Percentiles rank a stretch among this genome's conserved stretches.
Evolutionary conservation across 2,888 invertebrate species (phyloP).

Genomic region (Lottia gigantea): DNA sequence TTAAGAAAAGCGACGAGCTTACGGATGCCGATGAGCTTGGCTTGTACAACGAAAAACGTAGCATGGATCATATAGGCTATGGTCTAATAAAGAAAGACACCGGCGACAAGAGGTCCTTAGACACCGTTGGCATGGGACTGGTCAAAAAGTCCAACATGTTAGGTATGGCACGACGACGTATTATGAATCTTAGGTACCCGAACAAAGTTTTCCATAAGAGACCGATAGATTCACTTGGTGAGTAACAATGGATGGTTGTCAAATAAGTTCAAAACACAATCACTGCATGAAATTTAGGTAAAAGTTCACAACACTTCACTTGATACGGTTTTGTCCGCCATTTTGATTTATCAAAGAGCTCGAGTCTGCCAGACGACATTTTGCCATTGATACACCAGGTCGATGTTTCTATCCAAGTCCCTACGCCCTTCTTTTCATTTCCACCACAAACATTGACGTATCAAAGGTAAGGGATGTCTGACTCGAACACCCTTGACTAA

Average conservation of each 20-base stretch:
- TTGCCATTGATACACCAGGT: too few relatives aligned
- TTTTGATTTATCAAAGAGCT: too few relatives aligned
- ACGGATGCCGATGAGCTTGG: neutral
- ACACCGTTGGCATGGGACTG: constrained; percentile 12
- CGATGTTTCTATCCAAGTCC: too few relatives aligned
- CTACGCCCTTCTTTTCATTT: too few relatives aligned
- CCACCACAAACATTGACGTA: too few relatives aligned
- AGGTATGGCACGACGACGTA: neutral
- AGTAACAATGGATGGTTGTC: neutral
- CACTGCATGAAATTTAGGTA: too few relatives aligned
- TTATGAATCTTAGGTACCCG: neutral
- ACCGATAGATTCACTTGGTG: constrained; percentile 4
- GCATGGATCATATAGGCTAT: neutral
- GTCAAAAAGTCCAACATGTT: constrained; percentile 13
- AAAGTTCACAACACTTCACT: too few relatives aligned
- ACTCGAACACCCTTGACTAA: too few relatives aligned
- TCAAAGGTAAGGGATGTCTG: too few relatives aligned
- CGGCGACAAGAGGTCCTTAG: neutral
- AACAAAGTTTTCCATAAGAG: constrained; percentile 3
- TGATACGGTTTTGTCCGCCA: too few relatives aligned
- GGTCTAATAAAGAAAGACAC: constrained; percentile 9
- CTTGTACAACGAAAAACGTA: neutral
- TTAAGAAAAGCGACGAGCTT: constrained; percentile 14
- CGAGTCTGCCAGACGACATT: too few relatives aligned
- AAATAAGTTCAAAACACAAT: too few relatives aligned